phyloP scores from a whole-genome alignment of 2,113 vertebrate genomes.

The Megaceryle torquata region DNA sequence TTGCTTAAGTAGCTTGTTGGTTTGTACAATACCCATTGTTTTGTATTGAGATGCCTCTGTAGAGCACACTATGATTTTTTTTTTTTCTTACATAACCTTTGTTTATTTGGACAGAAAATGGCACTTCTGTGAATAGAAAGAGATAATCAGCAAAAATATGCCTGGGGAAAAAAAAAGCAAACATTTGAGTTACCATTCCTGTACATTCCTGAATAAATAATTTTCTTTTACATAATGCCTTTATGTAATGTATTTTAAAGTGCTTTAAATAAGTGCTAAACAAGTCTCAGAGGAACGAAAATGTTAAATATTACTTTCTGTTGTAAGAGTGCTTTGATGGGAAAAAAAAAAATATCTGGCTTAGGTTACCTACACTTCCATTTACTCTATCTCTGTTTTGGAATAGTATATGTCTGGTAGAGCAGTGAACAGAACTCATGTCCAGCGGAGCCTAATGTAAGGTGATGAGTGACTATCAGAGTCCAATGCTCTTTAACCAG shows the following conservation, averaged over 20 bases:
- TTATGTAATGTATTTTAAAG: neutral
- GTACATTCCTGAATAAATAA: neutral
- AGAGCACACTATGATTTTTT: neutral
- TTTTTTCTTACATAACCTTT: conserved; percentile 26
- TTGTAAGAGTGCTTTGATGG: neutral
- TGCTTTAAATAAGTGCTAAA: neutral
- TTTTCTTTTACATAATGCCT: neutral
- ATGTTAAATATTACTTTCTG: neutral
- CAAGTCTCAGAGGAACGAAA: neutral
- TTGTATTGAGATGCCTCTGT: neutral
- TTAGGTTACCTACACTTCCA: neutral
- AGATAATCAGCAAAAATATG: neutral
- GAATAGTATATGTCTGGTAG: neutral
- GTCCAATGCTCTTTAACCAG: neutral
- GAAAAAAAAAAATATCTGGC: neutral
- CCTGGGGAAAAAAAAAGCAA: neutral
- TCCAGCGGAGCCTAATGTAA: neutral
- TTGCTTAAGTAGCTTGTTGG: neutral
- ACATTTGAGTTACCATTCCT: neutral
- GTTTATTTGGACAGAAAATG: conserved; percentile 26
- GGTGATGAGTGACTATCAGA: neutral
- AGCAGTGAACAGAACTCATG: neutral
- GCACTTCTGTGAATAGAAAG: conserved; percentile 1
- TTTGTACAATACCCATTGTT: neutral
- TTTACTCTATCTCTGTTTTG: neutral